Base-by-base conservation (phyloP, 2,113 vertebrate genomes). In the Hippoglossus stenolepis region DNA sequence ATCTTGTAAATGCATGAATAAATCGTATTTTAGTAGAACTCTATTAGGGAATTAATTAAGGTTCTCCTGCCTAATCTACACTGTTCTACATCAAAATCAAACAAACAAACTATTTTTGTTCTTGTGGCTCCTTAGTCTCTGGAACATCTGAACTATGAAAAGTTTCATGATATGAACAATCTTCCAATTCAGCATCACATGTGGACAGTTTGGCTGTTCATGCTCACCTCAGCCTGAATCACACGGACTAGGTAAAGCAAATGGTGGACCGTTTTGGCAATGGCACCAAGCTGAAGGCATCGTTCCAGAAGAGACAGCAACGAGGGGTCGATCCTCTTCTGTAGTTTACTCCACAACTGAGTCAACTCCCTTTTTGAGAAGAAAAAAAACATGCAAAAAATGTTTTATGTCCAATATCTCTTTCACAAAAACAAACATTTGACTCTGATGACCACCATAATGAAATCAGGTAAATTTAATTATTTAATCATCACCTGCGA, bases 281-380 rank as follows among this genome's bases (percentile, higher is more conserved):
- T 98, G 85, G 97, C 96, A 73, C 97, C 98, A 76, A 99, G 96
- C 82, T 99, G 97, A 89, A 97, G 97, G 93, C 98, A 99, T 66
- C 97, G 95, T 85, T 99, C 98, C 84, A 99, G 88, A 80, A 99
- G 97, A 40, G 96, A 97, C 70, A 95, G 93, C 82, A 97, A 87
- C 20, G 97, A 97, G 45, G 96, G 93, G 80, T 98, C 98, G 3
- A 98, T 95, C 90, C 96, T 97, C 90, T 94, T 96, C 87, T 99
- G 98, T 77, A 99, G 91, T 85, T 99, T 99, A 91, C 97, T 98
- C 98, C 98, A 99, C 85, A 98, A 95, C 8, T 97, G 94, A 1
- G 94, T 98, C 91, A 99, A 91, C 77, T 99, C 98, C 98, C 98
- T 99, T 83, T 40, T 76, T 21, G 28, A 61, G 17, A 8, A 26